phyloP scores from a whole-genome alignment of 2,888 invertebrate species.

The Phymatocera aterrima region DNA sequence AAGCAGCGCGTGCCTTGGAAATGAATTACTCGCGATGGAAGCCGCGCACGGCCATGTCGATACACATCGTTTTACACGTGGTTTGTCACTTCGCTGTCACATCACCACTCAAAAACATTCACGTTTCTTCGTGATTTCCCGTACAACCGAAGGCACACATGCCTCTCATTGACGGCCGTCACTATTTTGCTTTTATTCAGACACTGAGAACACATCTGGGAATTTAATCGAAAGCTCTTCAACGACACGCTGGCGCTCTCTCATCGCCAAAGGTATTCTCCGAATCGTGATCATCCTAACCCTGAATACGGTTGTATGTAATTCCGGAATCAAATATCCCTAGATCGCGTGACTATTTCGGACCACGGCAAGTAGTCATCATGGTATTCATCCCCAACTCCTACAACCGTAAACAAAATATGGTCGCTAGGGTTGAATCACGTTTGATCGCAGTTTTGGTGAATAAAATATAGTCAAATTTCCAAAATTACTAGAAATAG shows the following conservation, averaged over 20 bases:
- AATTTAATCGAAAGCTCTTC: neutral
- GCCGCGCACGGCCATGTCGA: constrained; percentile 23
- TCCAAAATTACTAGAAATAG: too few relatives aligned
- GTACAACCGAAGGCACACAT: neutral
- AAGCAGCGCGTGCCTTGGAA: constrained; percentile 45
- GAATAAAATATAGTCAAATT: too few relatives aligned
- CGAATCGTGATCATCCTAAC: too few relatives aligned
- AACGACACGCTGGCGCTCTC: neutral
- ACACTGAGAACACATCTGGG: neutral
- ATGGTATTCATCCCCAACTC: too few relatives aligned
- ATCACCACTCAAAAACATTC: neutral
- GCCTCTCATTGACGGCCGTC: constrained; percentile 14
- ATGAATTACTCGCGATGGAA: constrained; percentile 37
- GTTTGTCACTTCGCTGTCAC: constrained; percentile 35
- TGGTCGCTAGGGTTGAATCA: too few relatives aligned
- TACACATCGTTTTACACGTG: constrained; percentile 42
- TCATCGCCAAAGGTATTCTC: too few relatives aligned
- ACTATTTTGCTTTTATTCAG: constrained; percentile 8
- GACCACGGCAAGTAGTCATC: too few relatives aligned
- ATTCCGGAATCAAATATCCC: too few relatives aligned
- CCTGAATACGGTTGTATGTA: too few relatives aligned
- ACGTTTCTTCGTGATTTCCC: neutral
- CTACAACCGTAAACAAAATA: too few relatives aligned
- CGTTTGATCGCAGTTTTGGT: too few relatives aligned
- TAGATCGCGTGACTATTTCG: too few relatives aligned